Evolutionary conservation across 1,140 invertebrate genomes (phyloP).

Genomic region (Cydia splendana): DNA sequence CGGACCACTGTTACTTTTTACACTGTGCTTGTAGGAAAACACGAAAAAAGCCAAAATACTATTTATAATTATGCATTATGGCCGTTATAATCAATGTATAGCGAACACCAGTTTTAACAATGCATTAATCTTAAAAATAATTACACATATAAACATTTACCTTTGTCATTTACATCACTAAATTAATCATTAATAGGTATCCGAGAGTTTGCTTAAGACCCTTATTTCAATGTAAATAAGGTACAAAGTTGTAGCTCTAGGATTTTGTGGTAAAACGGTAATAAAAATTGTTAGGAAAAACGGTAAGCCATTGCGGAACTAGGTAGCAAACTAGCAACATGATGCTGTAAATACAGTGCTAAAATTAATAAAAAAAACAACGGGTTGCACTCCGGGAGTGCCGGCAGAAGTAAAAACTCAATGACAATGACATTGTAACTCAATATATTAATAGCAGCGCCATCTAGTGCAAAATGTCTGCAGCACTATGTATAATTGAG

Average conservation of each 20-base stretch:
- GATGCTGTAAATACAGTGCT: neutral
- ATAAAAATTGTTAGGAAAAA: neutral
- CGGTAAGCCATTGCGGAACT: neutral
- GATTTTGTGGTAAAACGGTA: neutral
- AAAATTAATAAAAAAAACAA: neutral
- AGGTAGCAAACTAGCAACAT: neutral
- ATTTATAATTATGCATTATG: neutral
- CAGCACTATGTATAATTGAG: too few relatives aligned
- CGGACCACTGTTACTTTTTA: too few relatives aligned
- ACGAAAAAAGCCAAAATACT: too few relatives aligned
- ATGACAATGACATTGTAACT: too few relatives aligned
- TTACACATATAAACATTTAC: neutral
- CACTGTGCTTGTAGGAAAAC: too few relatives aligned
- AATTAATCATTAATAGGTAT: neutral
- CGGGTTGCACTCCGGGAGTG: too few relatives aligned
- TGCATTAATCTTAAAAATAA: conserved; percentile 21
- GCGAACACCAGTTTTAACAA: conserved; percentile 17
- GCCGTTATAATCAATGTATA: conserved; percentile 6
- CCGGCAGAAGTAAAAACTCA: too few relatives aligned
- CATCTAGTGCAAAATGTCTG: too few relatives aligned
- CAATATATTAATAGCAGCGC: too few relatives aligned
- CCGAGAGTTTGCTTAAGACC: neutral
- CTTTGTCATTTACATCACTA: neutral
- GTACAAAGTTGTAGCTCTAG: neutral
- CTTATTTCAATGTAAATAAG: neutral